These are phyloP conservation scores for Silurus meridionalis DNA, from an alignment of 2,113 vertebrate species.

Conservation along the genomic window DNA sequence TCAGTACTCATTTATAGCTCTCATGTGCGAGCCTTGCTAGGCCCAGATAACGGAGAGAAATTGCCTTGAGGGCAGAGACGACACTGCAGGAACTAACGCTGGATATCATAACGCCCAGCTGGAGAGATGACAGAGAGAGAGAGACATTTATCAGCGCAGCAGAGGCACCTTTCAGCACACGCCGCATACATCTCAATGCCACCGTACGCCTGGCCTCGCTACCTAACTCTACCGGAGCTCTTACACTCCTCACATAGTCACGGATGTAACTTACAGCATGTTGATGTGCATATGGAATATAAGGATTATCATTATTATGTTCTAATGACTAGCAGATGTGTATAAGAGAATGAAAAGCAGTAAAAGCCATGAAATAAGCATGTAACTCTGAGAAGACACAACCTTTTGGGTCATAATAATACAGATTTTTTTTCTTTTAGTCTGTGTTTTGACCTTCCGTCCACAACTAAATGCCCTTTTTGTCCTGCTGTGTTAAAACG, in stretches of 20 bases:
- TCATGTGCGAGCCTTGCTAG: conserved; percentile 61
- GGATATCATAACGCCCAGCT: conserved; percentile 68
- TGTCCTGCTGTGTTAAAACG: too few relatives aligned
- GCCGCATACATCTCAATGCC: conserved; percentile 57
- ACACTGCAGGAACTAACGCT: conserved; percentile 66
- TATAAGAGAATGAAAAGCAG: not conserved
- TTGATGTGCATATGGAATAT: conserved; percentile 12
- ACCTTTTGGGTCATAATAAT: not conserved
- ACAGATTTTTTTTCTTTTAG: too few relatives aligned
- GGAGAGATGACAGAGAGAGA: conserved; percentile 62
- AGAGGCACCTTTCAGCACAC: conserved; percentile 59
- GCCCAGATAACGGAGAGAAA: conserved; percentile 68
- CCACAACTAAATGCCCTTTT: too few relatives aligned
- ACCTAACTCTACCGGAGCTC: conserved; percentile 9
- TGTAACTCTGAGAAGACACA: not conserved
- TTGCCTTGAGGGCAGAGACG: conserved; percentile 66
- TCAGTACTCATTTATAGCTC: conserved; percentile 59
- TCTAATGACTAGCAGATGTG: not conserved
- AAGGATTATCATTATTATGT: not conserved
- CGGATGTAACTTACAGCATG: conserved; percentile 6
- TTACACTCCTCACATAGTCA: conserved; percentile 18
- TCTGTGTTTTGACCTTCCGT: too few relatives aligned
- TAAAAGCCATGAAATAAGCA: not conserved
- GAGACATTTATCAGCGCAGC: conserved; percentile 56
- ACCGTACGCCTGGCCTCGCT: conserved; percentile 9